Evolutionary conservation across 1,140 invertebrate genomes (phyloP).

Genomic region (Dysdera silvatica): DNA sequence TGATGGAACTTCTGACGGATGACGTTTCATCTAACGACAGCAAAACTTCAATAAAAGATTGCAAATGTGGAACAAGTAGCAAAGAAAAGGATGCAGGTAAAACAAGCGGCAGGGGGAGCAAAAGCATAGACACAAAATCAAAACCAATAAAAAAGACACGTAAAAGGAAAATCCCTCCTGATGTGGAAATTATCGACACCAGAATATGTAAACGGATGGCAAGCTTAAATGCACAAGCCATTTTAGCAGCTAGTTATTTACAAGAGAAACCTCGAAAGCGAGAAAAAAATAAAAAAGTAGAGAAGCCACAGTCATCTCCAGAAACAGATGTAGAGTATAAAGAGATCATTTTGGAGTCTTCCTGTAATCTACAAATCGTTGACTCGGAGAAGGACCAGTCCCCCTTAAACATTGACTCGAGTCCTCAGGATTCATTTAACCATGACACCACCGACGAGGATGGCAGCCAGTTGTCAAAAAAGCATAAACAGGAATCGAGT

Average conservation of each 20-base stretch:
- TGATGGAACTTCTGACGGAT: slow-evolving; percentile 18
- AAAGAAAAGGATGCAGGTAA: background rate
- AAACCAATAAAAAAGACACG: slow-evolving; percentile 2
- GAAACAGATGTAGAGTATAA: slow-evolving; percentile 1
- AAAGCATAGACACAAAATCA: background rate
- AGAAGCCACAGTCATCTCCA: slow-evolving; percentile 10
- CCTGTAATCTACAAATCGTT: slow-evolving; percentile 9
- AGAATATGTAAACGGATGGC: slow-evolving; percentile 75
- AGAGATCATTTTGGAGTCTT: background rate
- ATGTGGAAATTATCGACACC: slow-evolving; percentile 35
- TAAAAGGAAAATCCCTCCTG: slow-evolving; percentile 19
- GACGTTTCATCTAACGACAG: background rate
- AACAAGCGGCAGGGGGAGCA: background rate
- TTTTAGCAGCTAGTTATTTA: slow-evolving; percentile 78
- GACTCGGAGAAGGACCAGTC: slow-evolving; percentile 9
- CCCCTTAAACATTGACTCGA: too few species aligned
- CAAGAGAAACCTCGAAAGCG: slow-evolving; percentile 48
- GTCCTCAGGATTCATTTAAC: too few species aligned
- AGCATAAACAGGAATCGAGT: too few species aligned
- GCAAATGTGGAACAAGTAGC: background rate
- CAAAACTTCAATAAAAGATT: background rate
- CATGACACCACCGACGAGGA: too few species aligned
- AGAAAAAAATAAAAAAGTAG: slow-evolving; percentile 1
- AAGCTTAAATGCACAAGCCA: slow-evolving; percentile 82
- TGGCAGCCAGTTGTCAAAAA: too few species aligned